Conservation (phyloP, 2,797 vertebrate species). For the Zalophus californianus region DNA sequence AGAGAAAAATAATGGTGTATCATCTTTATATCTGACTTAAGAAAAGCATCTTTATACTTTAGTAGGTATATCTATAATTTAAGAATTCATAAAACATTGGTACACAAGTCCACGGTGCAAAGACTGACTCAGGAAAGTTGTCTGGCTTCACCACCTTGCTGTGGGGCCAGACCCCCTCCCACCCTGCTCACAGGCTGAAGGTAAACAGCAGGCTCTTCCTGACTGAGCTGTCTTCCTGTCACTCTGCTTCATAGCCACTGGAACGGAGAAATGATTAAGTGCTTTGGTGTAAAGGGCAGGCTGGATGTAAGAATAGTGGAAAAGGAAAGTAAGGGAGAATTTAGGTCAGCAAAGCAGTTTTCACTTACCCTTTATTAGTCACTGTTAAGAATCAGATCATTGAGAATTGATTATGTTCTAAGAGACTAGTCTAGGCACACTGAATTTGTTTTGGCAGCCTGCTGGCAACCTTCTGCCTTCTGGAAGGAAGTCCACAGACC, state of each 20-base stretch:
- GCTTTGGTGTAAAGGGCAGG: constrained; percentile 32
- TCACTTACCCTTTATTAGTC: constrained; percentile 40
- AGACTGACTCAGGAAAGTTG: background rate
- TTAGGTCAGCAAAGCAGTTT: constrained; percentile 49
- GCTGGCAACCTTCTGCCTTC: background rate
- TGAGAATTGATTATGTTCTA: constrained; percentile 42
- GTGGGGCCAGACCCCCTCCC: background rate
- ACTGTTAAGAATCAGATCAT: constrained; percentile 41
- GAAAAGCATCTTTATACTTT: constrained; percentile 66
- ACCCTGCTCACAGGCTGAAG: background rate
- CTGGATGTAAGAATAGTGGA: constrained; percentile 20
- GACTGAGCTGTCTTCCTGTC: constrained; percentile 21
- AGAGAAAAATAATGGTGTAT: constrained; percentile 52
- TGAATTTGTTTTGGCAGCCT: constrained; percentile 39
- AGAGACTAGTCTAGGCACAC: background rate
- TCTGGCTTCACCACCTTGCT: background rate
- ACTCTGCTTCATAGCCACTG: background rate
- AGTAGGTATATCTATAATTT: constrained; percentile 13
- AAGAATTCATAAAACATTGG: background rate
- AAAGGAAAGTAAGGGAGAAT: constrained; percentile 50
- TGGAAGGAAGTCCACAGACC: constrained; percentile 56
- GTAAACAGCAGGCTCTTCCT: background rate
- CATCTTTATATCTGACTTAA: constrained; percentile 63
- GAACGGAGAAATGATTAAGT: constrained; percentile 1
- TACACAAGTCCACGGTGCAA: background rate